Evolutionary conservation across 2,888 invertebrate genomes (phyloP).

Genomic region (Epinotia nisella): DNA sequence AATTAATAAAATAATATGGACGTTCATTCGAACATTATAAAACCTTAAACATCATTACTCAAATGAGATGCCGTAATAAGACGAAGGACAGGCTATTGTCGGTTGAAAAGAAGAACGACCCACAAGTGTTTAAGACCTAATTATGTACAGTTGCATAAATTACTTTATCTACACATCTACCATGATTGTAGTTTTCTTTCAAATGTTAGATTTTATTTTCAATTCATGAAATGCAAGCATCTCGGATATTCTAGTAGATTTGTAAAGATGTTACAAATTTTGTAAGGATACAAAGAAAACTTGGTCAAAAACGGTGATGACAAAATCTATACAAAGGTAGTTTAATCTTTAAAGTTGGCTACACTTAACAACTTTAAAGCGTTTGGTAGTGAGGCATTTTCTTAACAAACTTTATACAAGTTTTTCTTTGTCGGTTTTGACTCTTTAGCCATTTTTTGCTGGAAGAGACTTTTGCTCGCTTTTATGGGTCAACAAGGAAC

Average conservation of each 20-base stretch:
- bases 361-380: slow-evolving; percentile 4
- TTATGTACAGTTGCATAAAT: too few relatives aligned
- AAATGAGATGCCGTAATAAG: too few relatives aligned
- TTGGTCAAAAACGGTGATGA: background rate
- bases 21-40: too few relatives aligned
- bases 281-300: background rate
- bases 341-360: background rate
- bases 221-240: background rate
- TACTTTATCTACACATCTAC: too few relatives aligned
- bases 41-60: too few relatives aligned
- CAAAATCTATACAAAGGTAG: background rate
- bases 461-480: background rate
- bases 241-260: background rate
- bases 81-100: too few relatives aligned
- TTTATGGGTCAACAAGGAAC: too few relatives aligned
- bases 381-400: background rate
- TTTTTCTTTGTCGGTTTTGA: background rate
- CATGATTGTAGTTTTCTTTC: too few relatives aligned
- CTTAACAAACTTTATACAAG: background rate
- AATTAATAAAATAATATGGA: too few relatives aligned
- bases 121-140: too few relatives aligned
- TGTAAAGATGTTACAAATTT: background rate
- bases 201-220: too few relatives aligned
- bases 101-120: too few relatives aligned
- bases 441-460: background rate